Evolutionary conservation across 2,888 invertebrate genomes (phyloP).

Genomic region (Suillia variegata): DNA sequence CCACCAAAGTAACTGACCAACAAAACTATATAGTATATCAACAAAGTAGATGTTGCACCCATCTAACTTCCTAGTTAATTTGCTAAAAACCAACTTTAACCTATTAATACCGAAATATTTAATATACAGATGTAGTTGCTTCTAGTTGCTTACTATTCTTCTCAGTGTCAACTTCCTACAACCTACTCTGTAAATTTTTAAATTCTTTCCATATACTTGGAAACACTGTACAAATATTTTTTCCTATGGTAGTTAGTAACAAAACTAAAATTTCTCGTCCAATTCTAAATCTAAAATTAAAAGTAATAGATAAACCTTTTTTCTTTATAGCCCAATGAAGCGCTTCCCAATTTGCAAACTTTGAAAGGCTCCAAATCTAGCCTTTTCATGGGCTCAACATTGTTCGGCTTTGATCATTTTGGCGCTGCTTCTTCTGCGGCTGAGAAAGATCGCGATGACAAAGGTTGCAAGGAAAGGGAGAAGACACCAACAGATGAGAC

Average conservation of each 20-base stretch:
- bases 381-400: slow-evolving; percentile 61
- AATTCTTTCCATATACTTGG: slow-evolving; percentile 3
- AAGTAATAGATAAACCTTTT: too few species aligned
- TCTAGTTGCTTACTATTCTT: slow-evolving; percentile 30
- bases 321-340: slow-evolving; percentile 55
- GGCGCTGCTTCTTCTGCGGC: slow-evolving; percentile 6
- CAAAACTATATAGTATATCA: background rate
- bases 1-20: background rate
- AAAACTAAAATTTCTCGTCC: too few species aligned
- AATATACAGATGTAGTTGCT: slow-evolving; percentile 14
- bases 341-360: slow-evolving; percentile 60
- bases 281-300: background rate
- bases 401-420: slow-evolving; percentile 58
- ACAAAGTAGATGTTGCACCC: too few species aligned
- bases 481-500: slow-evolving; percentile 62
- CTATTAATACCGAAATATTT: background rate
- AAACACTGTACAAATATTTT: slow-evolving; percentile 38
- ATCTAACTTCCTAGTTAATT: too few species aligned
- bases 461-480: slow-evolving; percentile 53
- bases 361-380: slow-evolving; percentile 68
- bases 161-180: slow-evolving; percentile 27
- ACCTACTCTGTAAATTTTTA: slow-evolving; percentile 30
- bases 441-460: slow-evolving; percentile 54
- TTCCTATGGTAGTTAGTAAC: slow-evolving; percentile 49
- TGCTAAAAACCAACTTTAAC: too few species aligned